phyloP scores from a whole-genome alignment of 2,888 invertebrate species.

The Agrotis exclamationis region DNA sequence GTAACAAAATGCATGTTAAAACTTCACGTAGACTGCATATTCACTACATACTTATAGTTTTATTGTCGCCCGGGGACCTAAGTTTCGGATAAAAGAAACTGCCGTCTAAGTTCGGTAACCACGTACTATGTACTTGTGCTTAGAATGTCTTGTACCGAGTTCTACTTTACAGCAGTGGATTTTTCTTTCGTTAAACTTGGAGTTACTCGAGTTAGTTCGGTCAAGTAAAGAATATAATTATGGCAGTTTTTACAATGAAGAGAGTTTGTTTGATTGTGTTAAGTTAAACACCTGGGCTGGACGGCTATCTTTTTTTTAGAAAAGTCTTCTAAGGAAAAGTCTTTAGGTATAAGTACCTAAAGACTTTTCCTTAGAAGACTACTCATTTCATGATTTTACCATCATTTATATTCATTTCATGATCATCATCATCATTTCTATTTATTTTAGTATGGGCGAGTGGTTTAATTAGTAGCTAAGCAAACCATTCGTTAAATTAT shows the following conservation, averaged over 20 bases:
- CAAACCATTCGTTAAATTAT: too few relatives aligned
- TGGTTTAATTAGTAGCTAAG: too few relatives aligned
- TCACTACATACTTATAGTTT: conserved; percentile 66
- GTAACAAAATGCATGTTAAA: conserved; percentile 57
- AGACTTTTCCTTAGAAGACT: too few relatives aligned
- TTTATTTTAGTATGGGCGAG: too few relatives aligned
- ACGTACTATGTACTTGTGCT: conserved; percentile 51
- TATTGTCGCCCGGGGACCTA: conserved; percentile 65
- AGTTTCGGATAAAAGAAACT: conserved; percentile 71
- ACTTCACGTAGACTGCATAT: conserved; percentile 57
- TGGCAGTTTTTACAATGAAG: too few relatives aligned
- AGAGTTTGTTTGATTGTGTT: neutral
- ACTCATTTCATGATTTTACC: too few relatives aligned
- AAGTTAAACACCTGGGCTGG: too few relatives aligned
- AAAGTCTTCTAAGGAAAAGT: too few relatives aligned
- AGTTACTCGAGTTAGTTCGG: neutral
- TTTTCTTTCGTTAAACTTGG: conserved; percentile 16
- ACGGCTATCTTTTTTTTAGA: too few relatives aligned
- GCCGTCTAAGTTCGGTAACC: conserved; percentile 64
- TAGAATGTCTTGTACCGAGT: conserved; percentile 41
- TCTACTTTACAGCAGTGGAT: conserved; percentile 28
- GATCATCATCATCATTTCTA: too few relatives aligned
- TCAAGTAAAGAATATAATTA: neutral
- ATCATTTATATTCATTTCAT: too few relatives aligned
- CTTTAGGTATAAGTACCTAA: too few relatives aligned